A percentile compares a stretch with the other conserved stretches of the same genome.
These are phyloP conservation scores for Unio delphinus DNA, from an alignment of 2,888 invertebrate genomes.

Conservation along the genomic window DNA sequence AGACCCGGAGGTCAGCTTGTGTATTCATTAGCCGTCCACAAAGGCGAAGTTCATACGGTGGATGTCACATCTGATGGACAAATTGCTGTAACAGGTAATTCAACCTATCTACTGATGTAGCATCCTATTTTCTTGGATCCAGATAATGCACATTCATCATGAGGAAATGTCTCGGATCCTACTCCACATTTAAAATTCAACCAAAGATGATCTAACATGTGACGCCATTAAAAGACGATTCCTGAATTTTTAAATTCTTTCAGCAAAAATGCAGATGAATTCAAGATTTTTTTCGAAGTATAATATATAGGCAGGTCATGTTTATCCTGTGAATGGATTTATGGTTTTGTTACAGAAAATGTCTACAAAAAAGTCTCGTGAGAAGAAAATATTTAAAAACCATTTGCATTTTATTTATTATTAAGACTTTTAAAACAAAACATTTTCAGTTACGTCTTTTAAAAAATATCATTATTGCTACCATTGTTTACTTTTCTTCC, in stretches of 20 bases:
- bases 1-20: constrained; percentile 57
- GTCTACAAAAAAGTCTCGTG: no score
- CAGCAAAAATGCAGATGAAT: no score
- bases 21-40: constrained; percentile 55
- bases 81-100: constrained; percentile 22
- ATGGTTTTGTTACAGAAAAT: no score
- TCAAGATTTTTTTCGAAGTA: no score
- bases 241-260: no score
- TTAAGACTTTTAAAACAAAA: not conserved
- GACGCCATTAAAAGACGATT: no score
- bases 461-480: not conserved
- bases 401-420: no score
- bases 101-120: not conserved
- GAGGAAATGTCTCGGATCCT: not conserved
- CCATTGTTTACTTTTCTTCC: not conserved
- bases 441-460: not conserved
- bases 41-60: constrained; percentile 40
- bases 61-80: constrained; percentile 48
- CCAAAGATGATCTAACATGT: no score
- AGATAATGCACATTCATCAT: not conserved
- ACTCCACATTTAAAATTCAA: no score
- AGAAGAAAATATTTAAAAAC: no score
- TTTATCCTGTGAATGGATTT: no score
- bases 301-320: no score
- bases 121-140: not conserved